Evolutionary conservation across 2,113 vertebrate genomes (phyloP), one percentile per base, ranked within the genome.

Genomic region (Sinocyclocheilus maitianheensis): DNA sequence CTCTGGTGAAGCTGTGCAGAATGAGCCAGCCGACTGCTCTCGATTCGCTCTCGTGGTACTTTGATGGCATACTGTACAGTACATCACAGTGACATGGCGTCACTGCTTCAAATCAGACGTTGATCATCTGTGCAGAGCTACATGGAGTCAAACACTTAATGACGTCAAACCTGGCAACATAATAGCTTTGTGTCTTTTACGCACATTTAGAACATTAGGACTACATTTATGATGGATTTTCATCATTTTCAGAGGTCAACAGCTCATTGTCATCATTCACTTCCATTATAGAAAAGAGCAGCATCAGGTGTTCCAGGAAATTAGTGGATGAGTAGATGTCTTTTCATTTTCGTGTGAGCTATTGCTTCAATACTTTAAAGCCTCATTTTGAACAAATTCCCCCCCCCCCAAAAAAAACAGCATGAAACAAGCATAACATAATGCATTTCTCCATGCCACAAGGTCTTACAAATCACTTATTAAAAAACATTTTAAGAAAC

Each of bases 391-490:
- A 53, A 11, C 26, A 34, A 58, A 58, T 78, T 5, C 37, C 3
- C 3, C 30, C 30, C 30, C 30, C 30, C 30, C 30, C 30, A 26
- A 18, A 58, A 53, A 53, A 55, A 77, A 75, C 40, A 48, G 5
- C 43, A 46, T 77, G 76, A 30, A 20, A 48, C 16, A 69, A 20
- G 26, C 16, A 69, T 69, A 67, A 13, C 62, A 51, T 63, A 46
- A 48, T 55, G 63, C 30, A 0, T 71, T 83, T 83, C 18, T 83
- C 12, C 63, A 71, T 71, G 24, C 24, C 65, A 55, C 7, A 48
- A 67, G 5, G 43, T 40, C 14, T 53, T 71, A 51, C 79, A 81
- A 81, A 81, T 67, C 14, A 8, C 43, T 82, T 81, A 34, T 34
- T 3, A 34, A 53, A 83, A 78, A 40, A 12, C 18, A 5, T n/a